Conservation (phyloP, 2,113 vertebrate species). For the Poecile atricapillus region DNA sequence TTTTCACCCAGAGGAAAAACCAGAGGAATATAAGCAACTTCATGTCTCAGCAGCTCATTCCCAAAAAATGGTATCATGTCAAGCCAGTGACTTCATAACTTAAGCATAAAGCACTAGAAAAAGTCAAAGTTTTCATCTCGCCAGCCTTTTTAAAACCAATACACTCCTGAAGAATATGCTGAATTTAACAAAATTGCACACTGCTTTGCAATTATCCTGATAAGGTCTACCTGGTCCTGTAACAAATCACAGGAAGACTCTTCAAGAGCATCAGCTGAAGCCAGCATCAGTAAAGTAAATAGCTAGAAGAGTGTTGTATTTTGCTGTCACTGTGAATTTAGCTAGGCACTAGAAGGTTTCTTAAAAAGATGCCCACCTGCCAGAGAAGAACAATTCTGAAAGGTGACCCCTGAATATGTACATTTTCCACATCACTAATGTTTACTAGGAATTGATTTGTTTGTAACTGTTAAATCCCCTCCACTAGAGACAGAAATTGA, state of each 20-base stretch:
- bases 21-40: not conserved
- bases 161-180: not conserved
- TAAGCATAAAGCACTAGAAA: not conserved
- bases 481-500: not conserved
- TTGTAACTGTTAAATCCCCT: slow-evolving; percentile 8
- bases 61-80: not conserved
- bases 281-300: not conserved
- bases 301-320: not conserved
- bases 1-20: not conserved
- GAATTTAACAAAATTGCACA: not conserved
- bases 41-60: not conserved
- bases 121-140: not conserved
- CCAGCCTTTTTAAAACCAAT: not conserved
- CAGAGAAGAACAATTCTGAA: not conserved
- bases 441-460: slow-evolving; percentile 21
- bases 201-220: not conserved
- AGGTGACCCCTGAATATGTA: not conserved
- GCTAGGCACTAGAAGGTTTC: not conserved
- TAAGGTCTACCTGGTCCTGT: not conserved
- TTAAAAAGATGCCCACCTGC: not conserved
- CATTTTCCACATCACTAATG: not conserved
- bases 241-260: not conserved
- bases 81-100: not conserved
- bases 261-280: not conserved
- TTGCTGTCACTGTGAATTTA: not conserved